Conservation (phyloP, 2,888 invertebrate genomes). For the Cheiracanthium punctorium region DNA sequence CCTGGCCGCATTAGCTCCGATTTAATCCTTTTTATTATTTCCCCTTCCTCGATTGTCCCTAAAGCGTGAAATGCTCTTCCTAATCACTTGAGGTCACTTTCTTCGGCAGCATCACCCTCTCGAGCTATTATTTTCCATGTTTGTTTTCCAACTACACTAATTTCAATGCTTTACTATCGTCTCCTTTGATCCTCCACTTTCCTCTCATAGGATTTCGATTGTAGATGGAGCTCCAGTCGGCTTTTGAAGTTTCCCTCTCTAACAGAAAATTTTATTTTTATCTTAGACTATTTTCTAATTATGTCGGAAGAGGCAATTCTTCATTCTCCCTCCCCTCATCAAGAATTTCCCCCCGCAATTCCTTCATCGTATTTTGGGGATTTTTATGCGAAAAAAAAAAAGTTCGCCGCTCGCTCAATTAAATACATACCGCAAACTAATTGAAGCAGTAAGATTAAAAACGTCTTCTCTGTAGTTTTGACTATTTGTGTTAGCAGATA, state of each 20-base stretch:
- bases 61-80: slow-evolving; percentile 45
- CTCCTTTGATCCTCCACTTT: slow-evolving; percentile 50
- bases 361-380: slow-evolving; percentile 45
- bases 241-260: slow-evolving; percentile 53
- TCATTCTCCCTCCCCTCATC: slow-evolving; percentile 47
- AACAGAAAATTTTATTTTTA: slow-evolving; percentile 59
- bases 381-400: slow-evolving; percentile 52
- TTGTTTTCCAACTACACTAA: slow-evolving; percentile 54
- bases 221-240: slow-evolving; percentile 64
- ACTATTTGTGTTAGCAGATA: slow-evolving; percentile 60
- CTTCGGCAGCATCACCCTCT: slow-evolving; percentile 42
- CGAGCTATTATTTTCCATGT: slow-evolving; percentile 41
- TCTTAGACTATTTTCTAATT: slow-evolving; percentile 68
- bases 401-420: slow-evolving; percentile 47
- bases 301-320: slow-evolving; percentile 67
- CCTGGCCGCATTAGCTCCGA: too few species aligned
- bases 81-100: slow-evolving; percentile 67
- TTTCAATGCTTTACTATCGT: slow-evolving; percentile 26
- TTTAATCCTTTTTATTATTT: too few species aligned
- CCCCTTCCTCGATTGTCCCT: too few species aligned
- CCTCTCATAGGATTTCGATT: slow-evolving; percentile 60
- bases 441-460: slow-evolving; percentile 69
- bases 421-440: slow-evolving; percentile 69
- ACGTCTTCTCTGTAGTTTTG: slow-evolving; percentile 38
- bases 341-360: slow-evolving; percentile 38